Evolutionary conservation across 2,113 vertebrate genomes (phyloP).

Genomic region (Ptilonorhynchus violaceus): DNA sequence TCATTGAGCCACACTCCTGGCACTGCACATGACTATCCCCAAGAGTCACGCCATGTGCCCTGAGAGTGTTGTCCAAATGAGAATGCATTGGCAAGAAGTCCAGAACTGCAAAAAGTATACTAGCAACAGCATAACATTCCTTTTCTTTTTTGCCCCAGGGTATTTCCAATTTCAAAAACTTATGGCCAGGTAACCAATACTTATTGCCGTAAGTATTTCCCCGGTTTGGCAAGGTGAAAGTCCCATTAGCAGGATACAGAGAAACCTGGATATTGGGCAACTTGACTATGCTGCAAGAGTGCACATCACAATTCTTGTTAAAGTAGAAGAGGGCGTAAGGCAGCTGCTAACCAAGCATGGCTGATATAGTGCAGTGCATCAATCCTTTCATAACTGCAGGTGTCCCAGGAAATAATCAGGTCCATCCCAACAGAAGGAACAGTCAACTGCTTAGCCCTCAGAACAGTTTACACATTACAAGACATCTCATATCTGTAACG

Average conservation of each 20-base stretch:
- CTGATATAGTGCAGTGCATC: neutral
- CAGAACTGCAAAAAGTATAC: neutral
- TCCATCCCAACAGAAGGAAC: neutral
- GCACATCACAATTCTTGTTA: neutral
- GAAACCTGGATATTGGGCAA: neutral
- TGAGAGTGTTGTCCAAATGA: neutral
- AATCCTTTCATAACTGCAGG: neutral
- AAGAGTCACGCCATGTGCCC: neutral
- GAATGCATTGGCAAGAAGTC: neutral
- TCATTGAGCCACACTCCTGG: neutral
- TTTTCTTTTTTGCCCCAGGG: neutral
- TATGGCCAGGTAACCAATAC: too few species aligned
- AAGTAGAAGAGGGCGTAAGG: neutral
- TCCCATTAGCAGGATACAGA: neutral
- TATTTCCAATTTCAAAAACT: neutral
- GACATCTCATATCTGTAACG: rapidly evolving
- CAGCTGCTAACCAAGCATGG: neutral
- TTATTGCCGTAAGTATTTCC: neutral
- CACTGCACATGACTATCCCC: neutral
- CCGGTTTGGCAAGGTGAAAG: neutral
- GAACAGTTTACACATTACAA: neutral
- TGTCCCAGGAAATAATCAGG: neutral
- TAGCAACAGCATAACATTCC: neutral
- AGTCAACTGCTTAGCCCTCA: neutral
- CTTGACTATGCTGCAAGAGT: neutral